Base-by-base conservation (phyloP, 2,113 vertebrate genomes). In the Halichoerus grypus region DNA sequence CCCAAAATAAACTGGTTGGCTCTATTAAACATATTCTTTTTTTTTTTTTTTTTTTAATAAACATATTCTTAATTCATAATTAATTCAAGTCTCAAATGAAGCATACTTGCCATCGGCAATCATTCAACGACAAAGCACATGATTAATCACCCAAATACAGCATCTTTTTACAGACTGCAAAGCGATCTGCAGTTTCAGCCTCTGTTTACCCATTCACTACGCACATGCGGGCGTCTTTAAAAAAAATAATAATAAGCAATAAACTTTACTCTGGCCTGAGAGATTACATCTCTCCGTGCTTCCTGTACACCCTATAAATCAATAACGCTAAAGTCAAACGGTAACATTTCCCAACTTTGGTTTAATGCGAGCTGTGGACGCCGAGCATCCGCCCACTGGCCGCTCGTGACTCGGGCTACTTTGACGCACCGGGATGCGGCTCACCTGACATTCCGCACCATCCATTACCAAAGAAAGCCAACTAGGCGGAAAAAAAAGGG, bases 371-470 rank as follows among this genome's bases (percentile, higher is more conserved):
- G 81, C 71, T 0, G 31, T 1, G 80, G 92, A 57, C 97, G 83
- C 95, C 53, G 3, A 36, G 96, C 97, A 94, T 90, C 95, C 93
- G 18, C 80, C 97, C 69, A 49, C 82, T 3, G 96, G 72, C 86
- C 77, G 65, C 97, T 24, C 53, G 69, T 46, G 97, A 96, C 89
- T 91, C 90, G 33, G 92, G 74, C 94, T 3, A 83, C 93, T 83
- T 39, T 94, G 96, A 94, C 94, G 97, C 96, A 95, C 96, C 63
- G 93, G 93, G 97, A 97, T 96, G 98, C 97, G 76, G 97, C 94
- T 97, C 96, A 74, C 92, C 97, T 80, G 93, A 87, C 97, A 8
- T 28, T 61, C 92, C 61, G 79, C 96, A 85, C 87, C 95, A 72
- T 15, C 59, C 90, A 15, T 0, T 7, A 61, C 74, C 96, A 33